Evolutionary conservation across 2,113 vertebrate species (phyloP).

Genomic region (Coregonus clupeaformis): DNA sequence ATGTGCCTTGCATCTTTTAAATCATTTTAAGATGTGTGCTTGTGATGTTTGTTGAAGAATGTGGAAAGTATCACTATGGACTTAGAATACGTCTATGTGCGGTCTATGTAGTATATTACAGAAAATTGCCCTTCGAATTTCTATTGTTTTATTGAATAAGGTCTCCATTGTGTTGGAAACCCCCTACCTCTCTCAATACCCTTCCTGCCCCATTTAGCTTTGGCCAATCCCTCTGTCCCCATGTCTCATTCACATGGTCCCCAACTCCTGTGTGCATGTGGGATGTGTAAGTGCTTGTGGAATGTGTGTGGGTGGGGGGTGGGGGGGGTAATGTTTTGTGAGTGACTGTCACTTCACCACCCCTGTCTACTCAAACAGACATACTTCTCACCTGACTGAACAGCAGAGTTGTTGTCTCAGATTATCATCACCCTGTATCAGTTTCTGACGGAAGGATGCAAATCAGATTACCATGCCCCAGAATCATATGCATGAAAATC

Average conservation of each 20-base stretch:
- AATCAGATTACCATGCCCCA: background rate
- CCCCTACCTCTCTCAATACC: background rate
- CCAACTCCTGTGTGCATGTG: conserved; percentile 13
- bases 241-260: conserved; percentile 17
- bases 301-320: background rate
- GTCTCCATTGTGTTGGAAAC: conserved; percentile 10
- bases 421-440: background rate
- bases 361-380: background rate
- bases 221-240: conserved; percentile 6
- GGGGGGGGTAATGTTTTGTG: background rate
- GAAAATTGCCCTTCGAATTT: background rate
- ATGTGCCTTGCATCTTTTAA: too few species aligned
- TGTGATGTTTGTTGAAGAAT: too few species aligned
- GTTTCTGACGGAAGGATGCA: background rate
- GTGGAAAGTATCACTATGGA: too few species aligned
- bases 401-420: background rate
- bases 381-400: too few species aligned
- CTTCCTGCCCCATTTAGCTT: conserved; percentile 2
- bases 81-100: background rate
- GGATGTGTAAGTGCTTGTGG: background rate
- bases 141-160: conserved; percentile 29
- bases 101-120: background rate
- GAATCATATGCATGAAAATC: background rate
- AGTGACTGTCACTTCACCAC: background rate
- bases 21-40: background rate